Evolutionary conservation across 2,797 vertebrate species (phyloP), one percentile per base, ranked within the genome.

Genomic region (Nasua narica): DNA sequence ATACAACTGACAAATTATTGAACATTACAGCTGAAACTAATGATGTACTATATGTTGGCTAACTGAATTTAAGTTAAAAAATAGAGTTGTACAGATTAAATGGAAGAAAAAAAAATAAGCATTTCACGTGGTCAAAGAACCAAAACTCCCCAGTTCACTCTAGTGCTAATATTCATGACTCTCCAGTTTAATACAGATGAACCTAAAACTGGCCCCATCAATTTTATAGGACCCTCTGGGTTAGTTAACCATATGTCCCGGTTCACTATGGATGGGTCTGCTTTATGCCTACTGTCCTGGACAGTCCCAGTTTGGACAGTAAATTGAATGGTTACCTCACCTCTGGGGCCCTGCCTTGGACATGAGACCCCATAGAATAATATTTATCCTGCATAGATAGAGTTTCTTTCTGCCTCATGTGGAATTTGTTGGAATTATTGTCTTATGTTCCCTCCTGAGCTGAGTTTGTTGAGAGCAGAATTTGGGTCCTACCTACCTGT

Each of bases 71-170:
- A 65, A 65, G 15, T 65, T 16, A 65, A 65, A 65, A 62, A 29
- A 62, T 11, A 56, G 23, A 76, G n/a, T 40, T 67, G 13, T 29
- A 7, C 16, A 29, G n/a, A 92, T 69, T 58, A 87, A 87, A 62
- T 94, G 23, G 65, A 94, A 91, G 50, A 89, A 72, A 60, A 58
- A 25, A 58, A 58, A 25, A 58, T 18, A 58, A 27, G 56, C 56
- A 91, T 90, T 93, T 78, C 27, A 37, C 46, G 19, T 95, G 72
- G 46, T 72, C 74, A 94, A 95, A 93, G n/a, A 85, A 85, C n/a
- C 40, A 54, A 87, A 93, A 46, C 9, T 2, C 21, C 12, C 12
- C 72, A 29, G 43, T 25, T 94, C 11, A 69, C 27, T 86, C 19
- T 50, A 82, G 48, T 40, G 13, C 46, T 81, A 77, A 50, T 76